phyloP scores from a whole-genome alignment of 2,797 vertebrate genomes.

The Erethizon dorsatum region DNA sequence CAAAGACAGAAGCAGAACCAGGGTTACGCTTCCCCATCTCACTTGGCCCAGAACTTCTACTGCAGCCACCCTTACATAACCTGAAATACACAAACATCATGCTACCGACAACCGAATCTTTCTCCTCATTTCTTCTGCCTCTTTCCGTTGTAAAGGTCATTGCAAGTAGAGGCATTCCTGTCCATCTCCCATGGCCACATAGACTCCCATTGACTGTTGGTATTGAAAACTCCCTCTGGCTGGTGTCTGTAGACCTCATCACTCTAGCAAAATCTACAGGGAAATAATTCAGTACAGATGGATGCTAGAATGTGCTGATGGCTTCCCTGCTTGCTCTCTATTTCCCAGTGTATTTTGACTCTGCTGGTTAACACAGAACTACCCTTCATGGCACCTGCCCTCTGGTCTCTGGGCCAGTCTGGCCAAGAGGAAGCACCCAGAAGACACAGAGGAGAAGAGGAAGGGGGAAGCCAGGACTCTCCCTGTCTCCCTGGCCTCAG shows the following conservation, averaged over 20 bases:
- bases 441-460: background rate
- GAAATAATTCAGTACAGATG: background rate
- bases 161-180: slow-evolving; percentile 35
- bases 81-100: slow-evolving; percentile 22
- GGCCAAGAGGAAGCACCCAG: background rate
- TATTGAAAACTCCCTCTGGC: background rate
- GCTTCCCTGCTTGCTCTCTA: background rate
- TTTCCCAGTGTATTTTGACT: background rate
- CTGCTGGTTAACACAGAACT: background rate
- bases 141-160: slow-evolving; percentile 50
- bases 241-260: background rate
- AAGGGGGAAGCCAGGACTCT: background rate
- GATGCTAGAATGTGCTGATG: background rate
- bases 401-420: background rate
- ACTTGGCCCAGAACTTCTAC: background rate
- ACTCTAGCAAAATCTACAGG: background rate
- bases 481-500: background rate
- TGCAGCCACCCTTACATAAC: background rate
- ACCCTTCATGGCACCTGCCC: background rate
- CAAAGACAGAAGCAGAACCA: background rate
- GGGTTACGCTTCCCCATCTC: background rate
- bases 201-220: slow-evolving; percentile 27
- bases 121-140: slow-evolving; percentile 5
- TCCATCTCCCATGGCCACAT: background rate
- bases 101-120: background rate